These are phyloP conservation scores for Atractosteus spatula DNA, from an alignment of 2,113 vertebrate species.

Conservation along the genomic window DNA sequence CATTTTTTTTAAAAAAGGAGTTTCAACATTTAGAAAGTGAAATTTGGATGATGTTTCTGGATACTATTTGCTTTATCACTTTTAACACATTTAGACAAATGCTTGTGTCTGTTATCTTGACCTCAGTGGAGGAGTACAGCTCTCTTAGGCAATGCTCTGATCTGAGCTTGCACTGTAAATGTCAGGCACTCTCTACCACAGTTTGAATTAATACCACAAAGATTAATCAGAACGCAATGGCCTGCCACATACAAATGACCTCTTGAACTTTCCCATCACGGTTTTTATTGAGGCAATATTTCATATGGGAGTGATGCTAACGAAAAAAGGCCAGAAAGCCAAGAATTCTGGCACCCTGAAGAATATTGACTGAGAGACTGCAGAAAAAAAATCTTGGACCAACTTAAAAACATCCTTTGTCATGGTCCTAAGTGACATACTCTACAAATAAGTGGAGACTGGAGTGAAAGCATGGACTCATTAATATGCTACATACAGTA, in stretches of 20 bases:
- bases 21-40: no score
- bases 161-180: conserved; percentile 39
- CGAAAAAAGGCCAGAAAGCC: neutral
- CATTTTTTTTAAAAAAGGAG: no score
- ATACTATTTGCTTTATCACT: no score
- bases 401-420: conserved; percentile 52
- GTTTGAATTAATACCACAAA: conserved; percentile 52
- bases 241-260: conserved; percentile 50
- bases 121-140: conserved; percentile 19
- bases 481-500: conserved; percentile 55
- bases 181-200: conserved; percentile 46
- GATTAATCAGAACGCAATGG: conserved; percentile 45
- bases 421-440: conserved; percentile 54
- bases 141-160: neutral
- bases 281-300: conserved; percentile 69
- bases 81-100: neutral
- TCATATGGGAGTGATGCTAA: conserved; percentile 42
- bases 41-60: no score
- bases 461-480: conserved; percentile 56
- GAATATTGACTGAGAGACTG: conserved; percentile 29
- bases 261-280: conserved; percentile 50
- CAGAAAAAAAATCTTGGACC: conserved; percentile 43
- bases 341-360: conserved; percentile 44
- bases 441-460: conserved; percentile 35
- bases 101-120: conserved; percentile 1